These are phyloP conservation scores for Alectura lathami DNA, from an alignment of 2,113 vertebrate genomes.

Conservation along the genomic window DNA sequence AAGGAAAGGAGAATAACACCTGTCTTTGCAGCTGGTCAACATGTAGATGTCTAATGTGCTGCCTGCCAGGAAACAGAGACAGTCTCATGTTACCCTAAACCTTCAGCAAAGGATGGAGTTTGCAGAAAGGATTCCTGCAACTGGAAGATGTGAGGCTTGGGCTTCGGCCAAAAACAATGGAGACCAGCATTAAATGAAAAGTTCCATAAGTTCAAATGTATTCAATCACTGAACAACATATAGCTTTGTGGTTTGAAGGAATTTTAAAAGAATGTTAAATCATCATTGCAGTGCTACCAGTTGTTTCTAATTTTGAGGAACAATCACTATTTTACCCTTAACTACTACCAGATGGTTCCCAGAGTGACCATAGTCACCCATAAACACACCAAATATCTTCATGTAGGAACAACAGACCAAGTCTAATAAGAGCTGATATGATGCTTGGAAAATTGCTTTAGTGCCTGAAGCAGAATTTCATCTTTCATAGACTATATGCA, in stretches of 20 bases:
- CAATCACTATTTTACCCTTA: constrained; percentile 56
- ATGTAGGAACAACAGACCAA: constrained; percentile 4
- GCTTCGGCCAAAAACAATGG: constrained; percentile 77
- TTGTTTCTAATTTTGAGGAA: constrained; percentile 66
- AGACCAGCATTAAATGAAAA: constrained; percentile 73
- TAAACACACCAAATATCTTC: constrained; percentile 1
- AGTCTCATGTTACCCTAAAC: constrained; percentile 72
- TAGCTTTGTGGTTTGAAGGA: constrained; percentile 59
- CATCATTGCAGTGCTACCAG: constrained; percentile 62
- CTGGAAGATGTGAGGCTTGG: constrained; percentile 80
- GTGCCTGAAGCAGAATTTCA: constrained; percentile 14
- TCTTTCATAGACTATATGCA: neutral
- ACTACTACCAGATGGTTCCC: constrained; percentile 56
- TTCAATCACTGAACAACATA: constrained; percentile 62
- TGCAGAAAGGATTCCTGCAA: constrained; percentile 78
- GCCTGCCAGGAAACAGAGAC: constrained; percentile 71
- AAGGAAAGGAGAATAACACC: constrained; percentile 72
- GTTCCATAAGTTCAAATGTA: constrained; percentile 71
- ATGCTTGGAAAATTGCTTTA: constrained; percentile 11
- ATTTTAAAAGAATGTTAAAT: constrained; percentile 57
- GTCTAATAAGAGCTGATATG: neutral
- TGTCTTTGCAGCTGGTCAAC: constrained; percentile 79
- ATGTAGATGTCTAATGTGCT: constrained; percentile 73
- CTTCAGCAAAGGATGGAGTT: constrained; percentile 68
- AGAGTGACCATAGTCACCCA: constrained; percentile 35